A percentile compares a stretch with the other conserved stretches of the same genome.
Conservation (phyloP, 92 coral and sea anemone genomes). For the Actinostola sp. region DNA sequence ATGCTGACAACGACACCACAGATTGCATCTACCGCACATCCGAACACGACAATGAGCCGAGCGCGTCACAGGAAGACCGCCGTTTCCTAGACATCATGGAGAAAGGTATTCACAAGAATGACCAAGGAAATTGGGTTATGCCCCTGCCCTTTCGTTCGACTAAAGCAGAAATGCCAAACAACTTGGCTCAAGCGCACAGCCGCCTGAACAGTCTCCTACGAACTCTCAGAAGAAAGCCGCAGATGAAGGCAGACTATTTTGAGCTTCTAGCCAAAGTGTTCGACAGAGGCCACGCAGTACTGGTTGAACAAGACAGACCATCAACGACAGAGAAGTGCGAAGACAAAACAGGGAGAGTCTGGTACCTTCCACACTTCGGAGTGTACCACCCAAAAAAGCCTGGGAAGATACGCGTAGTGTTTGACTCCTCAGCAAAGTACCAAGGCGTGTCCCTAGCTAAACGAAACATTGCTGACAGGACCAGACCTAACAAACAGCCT, state of each 20-base stretch:
- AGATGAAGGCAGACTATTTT: slow-evolving; percentile 30
- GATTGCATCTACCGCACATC: slow-evolving; percentile 3
- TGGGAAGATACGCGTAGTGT: slow-evolving; percentile 6
- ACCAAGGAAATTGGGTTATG: slow-evolving; percentile 66
- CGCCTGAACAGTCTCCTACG: slow-evolving; percentile 43
- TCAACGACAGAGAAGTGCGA: no score
- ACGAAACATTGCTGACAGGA: slow-evolving; percentile 32
- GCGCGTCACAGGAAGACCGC: slow-evolving; percentile 6
- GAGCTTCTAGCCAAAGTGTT: slow-evolving; percentile 9
- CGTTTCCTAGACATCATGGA: slow-evolving; percentile 51
- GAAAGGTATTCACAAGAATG: slow-evolving; percentile 54
- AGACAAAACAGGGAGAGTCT: slow-evolving; percentile 10
- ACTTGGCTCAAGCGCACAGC: slow-evolving; percentile 22
- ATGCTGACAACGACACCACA: background rate
- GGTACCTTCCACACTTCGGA: slow-evolving; percentile 46
- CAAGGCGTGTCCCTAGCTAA: slow-evolving; percentile 23
- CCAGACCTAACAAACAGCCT: slow-evolving; percentile 47
- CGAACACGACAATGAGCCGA: slow-evolving; percentile 15
- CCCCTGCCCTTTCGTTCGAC: slow-evolving; percentile 76
- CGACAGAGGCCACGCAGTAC: slow-evolving; percentile 21
- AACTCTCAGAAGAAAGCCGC: slow-evolving; percentile 34
- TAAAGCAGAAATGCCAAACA: slow-evolving; percentile 60
- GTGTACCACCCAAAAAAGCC: slow-evolving; percentile 33
- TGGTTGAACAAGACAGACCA: slow-evolving; percentile 7
- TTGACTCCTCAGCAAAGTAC: slow-evolving; percentile 32